Evolutionary conservation across 2,797 vertebrate species (phyloP).

Genomic region (Intellagama lesueurii): DNA sequence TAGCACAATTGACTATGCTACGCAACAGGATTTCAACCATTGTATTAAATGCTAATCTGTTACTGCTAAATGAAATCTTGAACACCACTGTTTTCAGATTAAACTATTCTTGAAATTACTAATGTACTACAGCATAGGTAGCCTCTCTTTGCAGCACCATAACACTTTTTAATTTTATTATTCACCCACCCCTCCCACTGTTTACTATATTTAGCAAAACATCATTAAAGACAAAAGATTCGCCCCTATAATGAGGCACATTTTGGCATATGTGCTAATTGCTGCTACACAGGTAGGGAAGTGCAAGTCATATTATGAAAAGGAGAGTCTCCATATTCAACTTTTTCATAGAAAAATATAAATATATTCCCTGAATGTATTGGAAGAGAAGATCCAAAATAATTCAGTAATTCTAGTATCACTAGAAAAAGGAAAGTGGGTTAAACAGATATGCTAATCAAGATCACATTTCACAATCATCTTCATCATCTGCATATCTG

Average conservation of each 20-base stretch:
- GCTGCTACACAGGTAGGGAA: constrained; percentile 75
- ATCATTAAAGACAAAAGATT: constrained; percentile 73
- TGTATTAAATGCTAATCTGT: constrained; percentile 61
- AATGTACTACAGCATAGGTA: constrained; percentile 66
- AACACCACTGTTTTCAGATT: constrained; percentile 49
- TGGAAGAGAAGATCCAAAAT: constrained; percentile 80
- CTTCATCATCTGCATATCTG: constrained; percentile 58
- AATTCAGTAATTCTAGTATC: constrained; percentile 66
- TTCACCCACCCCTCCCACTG: constrained; percentile 46
- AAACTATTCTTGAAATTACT: constrained; percentile 59
- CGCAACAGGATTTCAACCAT: too few relatives aligned
- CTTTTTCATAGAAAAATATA: constrained; percentile 83
- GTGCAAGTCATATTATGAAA: constrained; percentile 81
- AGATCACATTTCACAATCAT: constrained; percentile 64
- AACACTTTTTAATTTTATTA: constrained; percentile 67
- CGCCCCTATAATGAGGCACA: constrained; percentile 79
- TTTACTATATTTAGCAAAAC: constrained; percentile 74
- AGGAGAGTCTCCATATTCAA: constrained; percentile 79
- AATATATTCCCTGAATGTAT: constrained; percentile 83
- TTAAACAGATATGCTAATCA: constrained; percentile 58
- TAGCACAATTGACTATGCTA: too few relatives aligned
- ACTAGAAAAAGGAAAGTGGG: constrained; percentile 50
- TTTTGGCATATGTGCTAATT: constrained; percentile 81
- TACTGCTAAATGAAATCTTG: constrained; percentile 56
- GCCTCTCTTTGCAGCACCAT: constrained; percentile 75